phyloP scores from a whole-genome alignment of 1,140 invertebrate species.

The Hetaerina americana region DNA sequence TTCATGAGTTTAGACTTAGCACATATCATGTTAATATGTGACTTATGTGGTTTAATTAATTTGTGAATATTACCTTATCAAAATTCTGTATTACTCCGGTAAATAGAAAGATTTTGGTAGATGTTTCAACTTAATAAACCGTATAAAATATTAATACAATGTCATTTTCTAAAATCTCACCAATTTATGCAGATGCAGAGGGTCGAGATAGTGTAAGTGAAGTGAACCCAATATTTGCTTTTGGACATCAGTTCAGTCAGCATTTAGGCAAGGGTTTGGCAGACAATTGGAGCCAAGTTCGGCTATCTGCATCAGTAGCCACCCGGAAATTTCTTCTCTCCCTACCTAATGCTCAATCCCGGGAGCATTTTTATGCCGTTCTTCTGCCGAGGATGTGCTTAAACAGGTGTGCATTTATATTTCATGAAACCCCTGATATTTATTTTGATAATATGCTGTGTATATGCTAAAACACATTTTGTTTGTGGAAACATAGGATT shows the following conservation, averaged over 20 bases:
- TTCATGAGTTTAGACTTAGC: background rate
- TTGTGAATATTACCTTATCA: background rate
- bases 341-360: slow-evolving; percentile 27
- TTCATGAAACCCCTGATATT: background rate
- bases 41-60: background rate
- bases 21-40: slow-evolving; percentile 4
- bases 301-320: slow-evolving; percentile 38
- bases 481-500: no score
- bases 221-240: slow-evolving; percentile 29
- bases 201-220: slow-evolving; percentile 15
- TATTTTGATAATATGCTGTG: background rate
- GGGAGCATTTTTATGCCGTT: slow-evolving; percentile 32
- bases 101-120: no score
- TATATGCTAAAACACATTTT: no score
- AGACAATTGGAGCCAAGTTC: slow-evolving; percentile 45
- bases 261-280: slow-evolving; percentile 33
- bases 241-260: slow-evolving; percentile 32
- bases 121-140: no score
- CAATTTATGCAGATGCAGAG: slow-evolving; percentile 15
- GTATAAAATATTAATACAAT: no score
- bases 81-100: no score
- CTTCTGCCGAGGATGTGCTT: slow-evolving; percentile 41
- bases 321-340: slow-evolving; percentile 35
- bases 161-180: no score
- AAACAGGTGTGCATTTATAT: slow-evolving; percentile 29